Evolutionary conservation across 2,797 vertebrate genomes (phyloP).

Genomic region (Sebastes reedi): DNA sequence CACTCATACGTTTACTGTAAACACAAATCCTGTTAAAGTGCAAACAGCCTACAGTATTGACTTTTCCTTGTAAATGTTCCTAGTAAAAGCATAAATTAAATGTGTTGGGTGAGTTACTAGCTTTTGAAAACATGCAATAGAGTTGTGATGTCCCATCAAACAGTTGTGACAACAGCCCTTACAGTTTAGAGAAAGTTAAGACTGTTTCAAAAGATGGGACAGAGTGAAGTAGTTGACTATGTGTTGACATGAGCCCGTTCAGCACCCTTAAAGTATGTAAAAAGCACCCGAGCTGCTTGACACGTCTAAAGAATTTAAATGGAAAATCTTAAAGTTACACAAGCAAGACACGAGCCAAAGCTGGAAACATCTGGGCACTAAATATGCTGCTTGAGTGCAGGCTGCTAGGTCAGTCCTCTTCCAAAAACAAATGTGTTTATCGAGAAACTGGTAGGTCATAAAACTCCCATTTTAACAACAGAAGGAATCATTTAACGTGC

Average conservation of each 20-base stretch:
- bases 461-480: not conserved
- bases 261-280: not conserved
- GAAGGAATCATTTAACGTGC: not conserved
- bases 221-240: not conserved
- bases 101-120: too few species aligned
- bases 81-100: too few species aligned
- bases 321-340: not conserved
- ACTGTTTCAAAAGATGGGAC: too few species aligned
- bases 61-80: not conserved
- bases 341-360: not conserved
- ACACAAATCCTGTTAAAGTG: not conserved
- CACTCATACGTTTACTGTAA: not conserved
- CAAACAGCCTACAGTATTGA: not conserved
- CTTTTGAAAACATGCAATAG: too few species aligned
- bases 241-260: not conserved
- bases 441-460: not conserved
- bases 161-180: too few species aligned
- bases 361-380: slow-evolving; percentile 10
- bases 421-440: not conserved
- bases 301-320: not conserved
- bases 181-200: too few species aligned
- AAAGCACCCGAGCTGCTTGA: not conserved
- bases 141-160: too few species aligned
- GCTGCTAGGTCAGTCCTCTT: not conserved
- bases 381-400: not conserved